phyloP scores from a whole-genome alignment of 1,140 invertebrate genomes.

The Eciton burchellii region DNA sequence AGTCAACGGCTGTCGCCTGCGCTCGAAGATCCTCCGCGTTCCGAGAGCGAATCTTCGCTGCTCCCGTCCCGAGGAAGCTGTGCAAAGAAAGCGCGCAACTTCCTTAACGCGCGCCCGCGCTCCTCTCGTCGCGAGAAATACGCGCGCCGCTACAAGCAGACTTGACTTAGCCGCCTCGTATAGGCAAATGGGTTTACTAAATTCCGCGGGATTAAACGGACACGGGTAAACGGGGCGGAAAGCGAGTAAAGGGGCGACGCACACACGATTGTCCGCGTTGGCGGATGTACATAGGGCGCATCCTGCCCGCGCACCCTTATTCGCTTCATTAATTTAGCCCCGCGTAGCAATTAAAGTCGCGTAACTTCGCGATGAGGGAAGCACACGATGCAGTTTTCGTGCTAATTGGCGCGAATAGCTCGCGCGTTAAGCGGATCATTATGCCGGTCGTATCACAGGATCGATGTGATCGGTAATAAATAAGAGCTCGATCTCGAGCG shows the following conservation, averaged over 20 bases:
- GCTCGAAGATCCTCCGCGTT: conserved; percentile 29
- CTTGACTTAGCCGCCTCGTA: conserved; percentile 20
- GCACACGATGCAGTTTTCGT: conserved; percentile 14
- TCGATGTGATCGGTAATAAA: conserved; percentile 6
- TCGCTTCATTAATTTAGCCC: conserved; percentile 39
- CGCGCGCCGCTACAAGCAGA: conserved; percentile 11
- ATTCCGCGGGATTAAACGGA: conserved; percentile 49
- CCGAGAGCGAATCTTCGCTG: conserved; percentile 38
- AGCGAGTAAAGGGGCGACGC: conserved; percentile 28
- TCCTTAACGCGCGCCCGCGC: conserved; percentile 32
- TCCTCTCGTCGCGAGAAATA: conserved; percentile 50
- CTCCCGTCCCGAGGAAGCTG: too few species aligned
- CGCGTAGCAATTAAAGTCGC: conserved; percentile 36
- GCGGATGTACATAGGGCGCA: neutral
- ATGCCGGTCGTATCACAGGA: neutral
- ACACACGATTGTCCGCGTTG: conserved; percentile 8
- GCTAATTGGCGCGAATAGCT: conserved; percentile 5
- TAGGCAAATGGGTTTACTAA: conserved; percentile 54
- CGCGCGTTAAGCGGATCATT: too few species aligned
- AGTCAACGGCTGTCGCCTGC: conserved; percentile 28
- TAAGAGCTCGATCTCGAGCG: neutral
- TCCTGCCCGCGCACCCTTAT: neutral
- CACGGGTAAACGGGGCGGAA: conserved; percentile 45
- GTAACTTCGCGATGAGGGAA: conserved; percentile 32
- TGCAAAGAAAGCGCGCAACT: conserved; percentile 52